These are phyloP conservation scores for Bugula neritina DNA, from an alignment of 2,888 invertebrate genomes.

Conservation along the genomic window DNA sequence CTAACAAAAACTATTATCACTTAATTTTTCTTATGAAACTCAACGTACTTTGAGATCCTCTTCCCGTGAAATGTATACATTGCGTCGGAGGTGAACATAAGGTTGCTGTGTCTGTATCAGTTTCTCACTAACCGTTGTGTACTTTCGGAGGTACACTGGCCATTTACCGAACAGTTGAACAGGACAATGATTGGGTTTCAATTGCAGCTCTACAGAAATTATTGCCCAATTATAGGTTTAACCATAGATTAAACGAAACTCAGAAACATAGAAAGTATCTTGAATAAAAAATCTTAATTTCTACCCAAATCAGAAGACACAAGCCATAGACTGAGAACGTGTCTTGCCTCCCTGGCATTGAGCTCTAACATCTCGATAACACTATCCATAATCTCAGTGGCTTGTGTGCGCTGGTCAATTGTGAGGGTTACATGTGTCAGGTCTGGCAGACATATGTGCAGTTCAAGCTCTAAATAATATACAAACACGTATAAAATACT, in stretches of 20 bases:
- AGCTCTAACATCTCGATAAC: not conserved
- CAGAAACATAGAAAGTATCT: too few relatives aligned
- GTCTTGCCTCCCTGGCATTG: slow-evolving; percentile 11
- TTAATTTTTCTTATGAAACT: too few relatives aligned
- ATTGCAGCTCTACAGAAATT: slow-evolving; percentile 8
- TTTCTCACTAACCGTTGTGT: not conserved
- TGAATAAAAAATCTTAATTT: too few relatives aligned
- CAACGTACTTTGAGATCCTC: slow-evolving; percentile 12
- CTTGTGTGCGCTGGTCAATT: slow-evolving; percentile 10
- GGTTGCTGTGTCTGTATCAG: not conserved
- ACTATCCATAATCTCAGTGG: slow-evolving; percentile 17
- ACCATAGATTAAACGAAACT: too few relatives aligned
- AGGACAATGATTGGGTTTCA: slow-evolving; percentile 23
- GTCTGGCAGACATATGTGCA: slow-evolving; percentile 5
- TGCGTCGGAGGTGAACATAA: not conserved
- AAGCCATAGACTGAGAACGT: slow-evolving; percentile 23
- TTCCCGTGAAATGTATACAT: slow-evolving; percentile 19
- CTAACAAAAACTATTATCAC: too few relatives aligned
- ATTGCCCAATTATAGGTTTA: too few relatives aligned
- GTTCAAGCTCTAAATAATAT: not conserved
- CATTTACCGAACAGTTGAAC: slow-evolving; percentile 10
- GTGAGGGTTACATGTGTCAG: not conserved
- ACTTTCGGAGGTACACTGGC: slow-evolving; percentile 23
- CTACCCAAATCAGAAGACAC: slow-evolving; percentile 7
- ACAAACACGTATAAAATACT: not conserved